Evolutionary conservation across 1,140 invertebrate species (phyloP).

Genomic region (Venustaconcha ellipsiformis): DNA sequence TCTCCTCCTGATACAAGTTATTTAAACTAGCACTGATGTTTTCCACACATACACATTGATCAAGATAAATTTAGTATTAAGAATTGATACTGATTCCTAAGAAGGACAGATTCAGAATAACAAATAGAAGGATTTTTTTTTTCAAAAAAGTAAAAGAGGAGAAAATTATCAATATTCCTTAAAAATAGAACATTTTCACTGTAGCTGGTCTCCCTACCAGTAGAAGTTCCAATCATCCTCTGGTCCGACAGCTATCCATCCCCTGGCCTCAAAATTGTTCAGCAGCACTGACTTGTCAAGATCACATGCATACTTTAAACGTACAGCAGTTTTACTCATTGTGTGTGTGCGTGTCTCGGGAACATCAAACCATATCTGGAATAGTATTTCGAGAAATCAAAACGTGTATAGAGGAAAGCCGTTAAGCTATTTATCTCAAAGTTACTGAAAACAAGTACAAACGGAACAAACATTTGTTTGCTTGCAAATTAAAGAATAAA

Average conservation of each 20-base stretch:
- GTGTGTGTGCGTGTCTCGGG: background rate
- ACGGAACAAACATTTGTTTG: background rate
- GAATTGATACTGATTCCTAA: too few species aligned
- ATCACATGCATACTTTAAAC: constrained; percentile 84
- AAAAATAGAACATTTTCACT: too few species aligned
- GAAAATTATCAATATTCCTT: too few species aligned
- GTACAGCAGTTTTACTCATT: constrained; percentile 37
- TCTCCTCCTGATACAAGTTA: too few species aligned
- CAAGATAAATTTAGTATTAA: too few species aligned
- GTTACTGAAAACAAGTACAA: background rate
- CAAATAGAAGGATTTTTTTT: too few species aligned
- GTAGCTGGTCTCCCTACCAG: constrained; percentile 75
- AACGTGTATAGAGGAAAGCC: background rate
- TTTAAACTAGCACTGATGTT: too few species aligned
- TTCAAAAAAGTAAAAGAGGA: too few species aligned
- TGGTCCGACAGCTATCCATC: constrained; percentile 89
- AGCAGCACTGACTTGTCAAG: constrained; percentile 95
- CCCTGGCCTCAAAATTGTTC: constrained; percentile 93
- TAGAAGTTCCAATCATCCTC: constrained; percentile 98
- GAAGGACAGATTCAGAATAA: too few species aligned
- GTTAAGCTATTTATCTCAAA: background rate
- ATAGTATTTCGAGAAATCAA: background rate
- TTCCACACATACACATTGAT: too few species aligned
- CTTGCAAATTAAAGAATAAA: too few species aligned
- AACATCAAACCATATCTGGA: background rate